Conservation (phyloP, 2,888 invertebrate species). For the Clivina fossor region DNA sequence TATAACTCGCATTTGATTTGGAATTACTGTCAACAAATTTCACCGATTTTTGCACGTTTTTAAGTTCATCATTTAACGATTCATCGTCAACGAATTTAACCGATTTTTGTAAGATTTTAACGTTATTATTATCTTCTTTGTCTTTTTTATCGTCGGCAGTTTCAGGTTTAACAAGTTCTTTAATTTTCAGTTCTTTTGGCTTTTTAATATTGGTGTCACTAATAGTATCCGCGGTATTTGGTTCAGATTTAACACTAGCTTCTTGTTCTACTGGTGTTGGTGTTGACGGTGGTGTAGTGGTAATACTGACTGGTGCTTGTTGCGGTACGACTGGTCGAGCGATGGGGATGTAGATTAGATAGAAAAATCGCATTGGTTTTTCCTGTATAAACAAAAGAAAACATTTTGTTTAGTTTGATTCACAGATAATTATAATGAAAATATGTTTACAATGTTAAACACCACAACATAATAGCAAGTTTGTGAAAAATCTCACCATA, state of each 20-base stretch:
- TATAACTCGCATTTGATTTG: conserved; percentile 3
- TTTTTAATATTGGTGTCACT: conserved; percentile 1
- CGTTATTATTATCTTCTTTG: conserved; percentile 23
- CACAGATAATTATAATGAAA: too few relatives aligned
- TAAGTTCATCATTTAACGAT: background rate
- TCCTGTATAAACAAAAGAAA: too few relatives aligned
- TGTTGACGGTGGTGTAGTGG: conserved; percentile 39
- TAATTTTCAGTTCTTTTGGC: conserved; percentile 13
- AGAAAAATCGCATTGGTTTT: conserved; percentile 66
- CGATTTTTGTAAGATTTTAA: conserved; percentile 15
- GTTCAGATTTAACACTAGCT: background rate
- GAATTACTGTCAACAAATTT: conserved; percentile 17
- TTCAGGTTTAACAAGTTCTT: conserved; percentile 20
- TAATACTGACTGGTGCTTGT: conserved; percentile 50
- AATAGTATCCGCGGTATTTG: background rate
- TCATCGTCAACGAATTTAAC: conserved; percentile 2
- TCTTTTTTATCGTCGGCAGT: conserved; percentile 13
- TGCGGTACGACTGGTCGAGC: conserved; percentile 48
- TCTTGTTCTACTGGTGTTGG: conserved; percentile 7
- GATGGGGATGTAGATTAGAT: conserved; percentile 58
- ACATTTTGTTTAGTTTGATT: too few relatives aligned
- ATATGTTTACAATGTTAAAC: too few relatives aligned
- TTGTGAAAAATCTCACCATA: too few relatives aligned
- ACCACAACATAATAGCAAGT: too few relatives aligned
- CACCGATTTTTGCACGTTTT: conserved; percentile 7